Base-by-base conservation (phyloP, 2,888 invertebrate genomes). In the Herminia tarsipennalis region DNA sequence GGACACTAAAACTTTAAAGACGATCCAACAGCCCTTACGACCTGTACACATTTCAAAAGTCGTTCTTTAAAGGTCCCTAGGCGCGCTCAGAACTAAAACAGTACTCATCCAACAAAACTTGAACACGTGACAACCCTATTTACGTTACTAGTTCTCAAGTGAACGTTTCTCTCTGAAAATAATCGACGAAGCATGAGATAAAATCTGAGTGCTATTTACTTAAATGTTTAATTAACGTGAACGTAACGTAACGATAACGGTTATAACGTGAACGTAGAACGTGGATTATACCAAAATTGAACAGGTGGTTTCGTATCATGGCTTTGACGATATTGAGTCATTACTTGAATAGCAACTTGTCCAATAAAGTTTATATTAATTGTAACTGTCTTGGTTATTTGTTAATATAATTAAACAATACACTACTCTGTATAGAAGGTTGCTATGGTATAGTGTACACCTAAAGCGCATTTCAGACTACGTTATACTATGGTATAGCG, bases 221-320 rank as follows among this genome's bases (percentile, higher is more conserved):
- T 33, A 40, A 52, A 46, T 22, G 45, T 48, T 52, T 56, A 43
- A 52, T 60, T 46, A 60, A 47, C 43, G 29, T 14, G n/a, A 10
- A 24, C 42, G 22, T 47, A 45, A 45, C 32, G 37, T 16, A n/a
- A 36, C 29, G 30, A 32, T 51, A 47, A 59, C 25, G 36, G 17
- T 49, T 32, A 59, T 46, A 35, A 30, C 21, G 24, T 36, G 38
- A 32, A 43, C 33, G 45, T n/a, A n/a, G n/a, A n/a, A n/a, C n/a
- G n/a, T n/a, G n/a, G n/a, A n/a, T 21, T 29, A 17, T 21, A 29
- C 22, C 36, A 29, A 46, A 46, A 33, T 46, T 49, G 25, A 55
- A 51, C 51, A 60, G 43, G 60, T 48, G 37, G 52, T 39, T 56
- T 12, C 25, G 33, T 21, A 4, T 9, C 14, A 16, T 12, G 6